Evolutionary conservation across 2,888 invertebrate genomes (phyloP).

Genomic region (Dioctria rufipes): DNA sequence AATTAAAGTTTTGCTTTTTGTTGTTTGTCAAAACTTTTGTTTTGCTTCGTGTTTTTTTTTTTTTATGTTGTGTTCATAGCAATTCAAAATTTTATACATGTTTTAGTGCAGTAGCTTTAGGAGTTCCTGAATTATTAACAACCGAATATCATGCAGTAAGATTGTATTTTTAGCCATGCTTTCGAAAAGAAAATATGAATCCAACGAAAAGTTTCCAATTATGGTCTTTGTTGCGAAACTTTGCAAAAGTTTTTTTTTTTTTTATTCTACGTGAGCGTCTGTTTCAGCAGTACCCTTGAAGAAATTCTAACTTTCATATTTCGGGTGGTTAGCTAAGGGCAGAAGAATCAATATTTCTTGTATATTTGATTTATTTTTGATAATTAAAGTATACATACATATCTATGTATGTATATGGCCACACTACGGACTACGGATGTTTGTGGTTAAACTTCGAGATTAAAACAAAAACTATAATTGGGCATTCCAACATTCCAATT

Average conservation of each 20-base stretch:
- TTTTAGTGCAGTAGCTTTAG: constrained; percentile 30
- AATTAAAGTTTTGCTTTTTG: constrained; percentile 9
- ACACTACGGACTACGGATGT: too few species aligned
- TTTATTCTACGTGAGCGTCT: background rate
- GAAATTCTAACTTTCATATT: too few species aligned
- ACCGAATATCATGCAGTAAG: background rate
- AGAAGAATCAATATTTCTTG: too few species aligned
- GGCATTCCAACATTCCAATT: too few species aligned
- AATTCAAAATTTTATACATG: constrained; percentile 15
- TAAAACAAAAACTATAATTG: too few species aligned
- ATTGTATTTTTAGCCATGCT: background rate
- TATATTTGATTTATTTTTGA: too few species aligned
- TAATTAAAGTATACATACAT: too few species aligned
- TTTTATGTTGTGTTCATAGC: background rate
- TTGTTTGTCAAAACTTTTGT: constrained; percentile 22
- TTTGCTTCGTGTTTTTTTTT: background rate
- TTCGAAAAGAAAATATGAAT: constrained; percentile 1
- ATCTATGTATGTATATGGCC: too few species aligned
- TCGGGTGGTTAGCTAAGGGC: too few species aligned
- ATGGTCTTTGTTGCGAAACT: constrained; percentile 30
- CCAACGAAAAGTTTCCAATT: constrained; percentile 36
- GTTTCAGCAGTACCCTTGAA: background rate
- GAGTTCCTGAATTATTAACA: constrained; percentile 38
- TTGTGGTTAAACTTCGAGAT: too few species aligned
- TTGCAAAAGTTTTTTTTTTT: constrained; percentile 27